phyloP scores from a whole-genome alignment of 2,888 invertebrate species.

The Ethmia dodecea region DNA sequence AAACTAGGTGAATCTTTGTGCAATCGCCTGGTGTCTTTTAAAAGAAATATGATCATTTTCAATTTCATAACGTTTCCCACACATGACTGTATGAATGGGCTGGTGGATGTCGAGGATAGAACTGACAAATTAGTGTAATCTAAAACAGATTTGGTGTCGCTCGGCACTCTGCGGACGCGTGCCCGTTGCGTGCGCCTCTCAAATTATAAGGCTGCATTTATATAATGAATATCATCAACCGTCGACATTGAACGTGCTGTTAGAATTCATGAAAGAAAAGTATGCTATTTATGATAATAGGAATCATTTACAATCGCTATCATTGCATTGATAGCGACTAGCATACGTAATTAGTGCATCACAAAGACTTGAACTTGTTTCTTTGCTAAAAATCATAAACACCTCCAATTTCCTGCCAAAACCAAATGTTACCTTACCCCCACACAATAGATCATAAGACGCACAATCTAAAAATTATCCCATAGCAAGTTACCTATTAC shows the following conservation, averaged over 20 bases:
- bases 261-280: too few species aligned
- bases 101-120: conserved; percentile 35
- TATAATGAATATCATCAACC: conserved; percentile 41
- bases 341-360: too few species aligned
- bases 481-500: conserved; percentile 4
- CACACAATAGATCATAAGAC: conserved; percentile 8
- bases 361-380: too few species aligned
- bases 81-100: conserved; percentile 57
- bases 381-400: too few species aligned
- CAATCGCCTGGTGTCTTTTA: conserved; percentile 71
- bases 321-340: too few species aligned
- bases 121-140: conserved; percentile 73
- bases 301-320: too few species aligned
- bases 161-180: conserved; percentile 39
- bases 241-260: conserved; percentile 17
- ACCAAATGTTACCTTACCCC: neutral
- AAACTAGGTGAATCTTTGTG: conserved; percentile 78
- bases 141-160: conserved; percentile 62
- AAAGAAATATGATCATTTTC: conserved; percentile 77
- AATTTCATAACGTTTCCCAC: conserved; percentile 76
- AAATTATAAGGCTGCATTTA: conserved; percentile 44
- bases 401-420: too few species aligned
- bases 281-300: too few species aligned
- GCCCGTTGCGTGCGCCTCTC: conserved; percentile 41
- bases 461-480: conserved; percentile 1